Base-by-base conservation (phyloP, 1,140 invertebrate genomes). In the Polyergus mexicanus region DNA sequence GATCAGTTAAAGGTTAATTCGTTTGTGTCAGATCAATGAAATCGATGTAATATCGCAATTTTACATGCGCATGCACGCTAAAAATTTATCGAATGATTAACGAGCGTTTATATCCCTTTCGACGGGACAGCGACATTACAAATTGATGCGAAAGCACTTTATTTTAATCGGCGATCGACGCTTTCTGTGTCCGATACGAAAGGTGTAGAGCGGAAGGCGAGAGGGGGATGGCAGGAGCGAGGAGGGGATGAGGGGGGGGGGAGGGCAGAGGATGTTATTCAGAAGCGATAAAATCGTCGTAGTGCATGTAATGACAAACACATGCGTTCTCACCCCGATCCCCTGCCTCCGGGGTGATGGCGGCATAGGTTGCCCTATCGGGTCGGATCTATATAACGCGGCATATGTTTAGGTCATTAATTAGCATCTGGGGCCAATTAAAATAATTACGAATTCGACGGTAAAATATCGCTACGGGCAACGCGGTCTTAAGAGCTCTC, bases 381-480 rank as follows among this genome's bases (percentile, higher is more conserved):
- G 56, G n/a, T 35, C 47, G 86, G 88, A 94, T 94, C 93, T 92
- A 91, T 86, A 81, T 63, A 47, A 69, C 87, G 91, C 90, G 92
- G 92, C 94, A 93, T 92, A 94, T 94, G 94, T 93, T 93, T 91
- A 92, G 92, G 88, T 91, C 92, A 94, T 95, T 93, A 94, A 95
- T 95, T 93, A 92, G 90, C 94, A 95, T 95, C 93, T 94, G 94
- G 90, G 92, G 88, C 90, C 91, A 93, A 94, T 95, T 94, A 94
- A 93, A 94, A 86, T 94, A 93, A 94, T 93, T 91, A 92, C 92
- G 85, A 94, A 93, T 94, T 94, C 88, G 92, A 92, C 89, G 91
- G 89, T 93, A 89, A 94, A 93, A 93, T 92, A 94, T 93, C 68
- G 68, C 28, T 10, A 16, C 47, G 19, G 19, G 66, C 54, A 16